These are phyloP conservation scores for Oryzias javanicus DNA, from an alignment of 2,113 vertebrate species.

Conservation along the genomic window DNA sequence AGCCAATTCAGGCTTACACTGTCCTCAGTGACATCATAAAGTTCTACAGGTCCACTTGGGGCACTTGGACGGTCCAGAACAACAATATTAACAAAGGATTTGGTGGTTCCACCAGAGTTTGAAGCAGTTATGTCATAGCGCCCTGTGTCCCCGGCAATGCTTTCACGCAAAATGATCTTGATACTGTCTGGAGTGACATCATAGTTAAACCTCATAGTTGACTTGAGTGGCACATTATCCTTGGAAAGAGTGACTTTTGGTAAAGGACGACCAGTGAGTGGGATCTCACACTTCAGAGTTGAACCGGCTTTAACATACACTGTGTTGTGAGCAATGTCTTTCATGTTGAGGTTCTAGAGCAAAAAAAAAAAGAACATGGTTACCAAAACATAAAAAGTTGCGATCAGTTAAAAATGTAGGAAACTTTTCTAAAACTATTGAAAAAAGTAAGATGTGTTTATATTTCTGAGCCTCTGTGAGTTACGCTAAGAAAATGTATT, in stretches of 20 bases:
- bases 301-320: slow-evolving; percentile 92
- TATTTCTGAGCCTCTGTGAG: not conserved
- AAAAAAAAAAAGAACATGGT: slow-evolving; percentile 1
- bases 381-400: not conserved
- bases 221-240: slow-evolving; percentile 85
- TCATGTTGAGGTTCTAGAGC: slow-evolving; percentile 90
- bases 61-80: slow-evolving; percentile 91
- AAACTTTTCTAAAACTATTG: not conserved
- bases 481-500: not conserved
- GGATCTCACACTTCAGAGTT: slow-evolving; percentile 95
- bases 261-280: slow-evolving; percentile 87
- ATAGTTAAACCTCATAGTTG: slow-evolving; percentile 94
- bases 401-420: not conserved
- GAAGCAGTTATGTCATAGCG: slow-evolving; percentile 93
- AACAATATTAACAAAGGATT: slow-evolving; percentile 88
- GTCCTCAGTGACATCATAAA: slow-evolving; percentile 90
- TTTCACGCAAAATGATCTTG: slow-evolving; percentile 90
- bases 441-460: not conserved
- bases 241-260: slow-evolving; percentile 91
- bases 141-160: slow-evolving; percentile 88
- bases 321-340: slow-evolving; percentile 90
- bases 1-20: slow-evolving; percentile 90
- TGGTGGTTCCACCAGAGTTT: slow-evolving; percentile 94
- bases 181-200: slow-evolving; percentile 91
- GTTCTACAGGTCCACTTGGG: slow-evolving; percentile 87